Evolutionary conservation across 2,888 invertebrate genomes (phyloP), one percentile per base, ranked within the genome.

Genomic region (Melanostoma scalare): DNA sequence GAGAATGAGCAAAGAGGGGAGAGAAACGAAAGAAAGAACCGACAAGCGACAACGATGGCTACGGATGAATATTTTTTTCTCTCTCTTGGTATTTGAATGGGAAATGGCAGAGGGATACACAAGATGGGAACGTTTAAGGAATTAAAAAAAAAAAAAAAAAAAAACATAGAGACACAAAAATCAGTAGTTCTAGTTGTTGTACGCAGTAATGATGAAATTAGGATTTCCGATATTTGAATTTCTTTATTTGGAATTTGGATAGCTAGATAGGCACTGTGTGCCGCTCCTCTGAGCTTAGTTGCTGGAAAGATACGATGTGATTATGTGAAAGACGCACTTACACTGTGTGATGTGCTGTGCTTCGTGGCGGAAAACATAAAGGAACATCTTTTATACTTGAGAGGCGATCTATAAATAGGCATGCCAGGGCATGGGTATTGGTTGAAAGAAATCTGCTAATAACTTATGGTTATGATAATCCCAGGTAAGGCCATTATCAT

Each of bases 201-300:
- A 67, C 8, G 53, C 52, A 33, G 10, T 40, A 84, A 79, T 79
- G 67, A 75, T 71, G 71, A 69, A 71, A 79, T 79, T 69, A 67
- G 84, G 71, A 79, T 74, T 74, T 79, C 56, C 73, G 74, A 79
- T 75, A 61, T 74, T 79, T 74, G 71, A 84, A 84, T 84, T 74
- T 79, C 69, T 74, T 71, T 73, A 82, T 82, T 82, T 60, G 46
- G 60, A 20, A 20, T 20, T 50, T 6, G 6, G 36, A 50, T 63
- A 20, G 33, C 38, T 48, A 40, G 10, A 33, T 9, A 30, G 40
- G 48, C 48, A 50, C 53, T 46, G 42, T 46, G 35, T 6, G 55
- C 67, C 8, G 55, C 67, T 56, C 40, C 55, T 77, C 60, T 42
- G 46, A 53, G 48, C 67, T 71, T 42, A 58, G 52, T 42, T 63